These are phyloP conservation scores for Dolichopus griseipennis DNA, from an alignment of 2,888 invertebrate genomes.

Conservation along the genomic window DNA sequence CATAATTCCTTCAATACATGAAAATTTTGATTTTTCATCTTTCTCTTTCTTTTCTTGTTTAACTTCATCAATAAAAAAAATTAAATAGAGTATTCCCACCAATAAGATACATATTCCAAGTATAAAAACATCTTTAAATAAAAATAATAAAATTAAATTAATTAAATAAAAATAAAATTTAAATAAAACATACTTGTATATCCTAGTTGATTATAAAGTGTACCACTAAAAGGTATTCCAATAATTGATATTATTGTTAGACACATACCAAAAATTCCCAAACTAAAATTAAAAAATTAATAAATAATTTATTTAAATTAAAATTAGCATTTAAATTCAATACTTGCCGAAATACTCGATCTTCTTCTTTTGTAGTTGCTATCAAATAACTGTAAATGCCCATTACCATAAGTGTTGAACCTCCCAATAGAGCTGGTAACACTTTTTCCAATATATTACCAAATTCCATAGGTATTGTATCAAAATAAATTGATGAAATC, in stretches of 20 bases:
- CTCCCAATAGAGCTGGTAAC: conserved; percentile 39
- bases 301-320: background rate
- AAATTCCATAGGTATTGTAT: conserved; percentile 40
- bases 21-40: conserved; percentile 30
- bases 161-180: background rate
- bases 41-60: conserved; percentile 25
- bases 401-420: conserved; percentile 40
- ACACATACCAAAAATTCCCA: conserved; percentile 42
- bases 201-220: conserved; percentile 33
- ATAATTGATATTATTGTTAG: conserved; percentile 36
- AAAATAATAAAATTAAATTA: background rate
- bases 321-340: background rate
- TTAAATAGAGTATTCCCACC: conserved; percentile 36
- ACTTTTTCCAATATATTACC: conserved; percentile 38
- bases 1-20: conserved; percentile 28
- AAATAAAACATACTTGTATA: conserved; percentile 33
- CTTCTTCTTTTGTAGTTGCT: conserved; percentile 38
- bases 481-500: conserved; percentile 39
- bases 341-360: conserved; percentile 36
- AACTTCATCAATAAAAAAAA: conserved; percentile 38
- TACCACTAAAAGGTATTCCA: conserved; percentile 36
- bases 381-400: conserved; percentile 42
- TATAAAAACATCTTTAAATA: conserved; percentile 35
- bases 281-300: conserved; percentile 24
- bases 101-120: conserved; percentile 35